Evolutionary conservation across 2,797 vertebrate species (phyloP), one percentile per base, ranked within the genome.

Genomic region (Odontamblyopus lacepedii): DNA sequence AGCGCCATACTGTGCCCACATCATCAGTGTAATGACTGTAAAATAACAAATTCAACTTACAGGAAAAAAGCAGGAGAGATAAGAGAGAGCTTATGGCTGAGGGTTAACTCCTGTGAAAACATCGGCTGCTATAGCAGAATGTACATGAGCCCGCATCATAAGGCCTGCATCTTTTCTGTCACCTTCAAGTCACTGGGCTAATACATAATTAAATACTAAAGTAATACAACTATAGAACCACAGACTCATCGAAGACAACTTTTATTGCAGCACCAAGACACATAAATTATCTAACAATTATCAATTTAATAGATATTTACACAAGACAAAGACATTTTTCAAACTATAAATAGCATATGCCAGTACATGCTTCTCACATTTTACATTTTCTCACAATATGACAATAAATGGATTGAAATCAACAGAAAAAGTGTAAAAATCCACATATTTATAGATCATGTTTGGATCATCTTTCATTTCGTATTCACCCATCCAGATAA

Each of bases 61-160:
- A 68, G 51, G 66, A 27, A 72, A 56, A 30, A 56, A 19, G 53
- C 30, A 70, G 15, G n/a, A 9, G 16, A 53, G 65, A 67, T 67
- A 67, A 67, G 48, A 51, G 0, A 19, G 6, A 30, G 38, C 26
- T 16, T 66, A 4, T 48, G n/a, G 38, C 12, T 65, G 12, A 19
- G 50, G 65, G 65, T 32, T 29, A 67, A 27, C 41, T 66, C 63
- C 8, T 50, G 5, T 67, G 50, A 18, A 50, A 67, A 67, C 55
- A 15, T 12, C n/a, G 3, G 27, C 23, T 30, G 13, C 6, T 9
- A 55, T 1, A 55, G 19, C 0, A 9, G 8, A 51, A 1, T 51
- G 50, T 51, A 19, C 7, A 57, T 26, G 23, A 55, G 11, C 29
- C 41, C 30, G 8, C 12, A 60, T 60, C 1, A 23, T 23, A 23